Evolutionary conservation across 2,797 vertebrate genomes (phyloP).

Genomic region (Champsocephalus esox): DNA sequence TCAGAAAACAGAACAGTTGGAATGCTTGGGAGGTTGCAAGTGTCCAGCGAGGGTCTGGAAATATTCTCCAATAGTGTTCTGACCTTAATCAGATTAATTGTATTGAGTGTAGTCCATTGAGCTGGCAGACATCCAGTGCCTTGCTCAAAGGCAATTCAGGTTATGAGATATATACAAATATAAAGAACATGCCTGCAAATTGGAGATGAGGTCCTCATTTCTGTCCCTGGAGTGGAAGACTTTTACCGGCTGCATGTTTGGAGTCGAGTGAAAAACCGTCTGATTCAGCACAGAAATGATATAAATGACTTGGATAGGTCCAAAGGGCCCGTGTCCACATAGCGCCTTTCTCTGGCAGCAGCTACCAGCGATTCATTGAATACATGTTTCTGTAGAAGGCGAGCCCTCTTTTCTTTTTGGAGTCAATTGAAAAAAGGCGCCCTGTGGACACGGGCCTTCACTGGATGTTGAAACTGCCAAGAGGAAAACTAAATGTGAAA

Average conservation of each 20-base stretch:
- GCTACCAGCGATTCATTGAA: no score
- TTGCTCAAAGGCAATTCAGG: conserved; percentile 11
- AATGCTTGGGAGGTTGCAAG: not conserved
- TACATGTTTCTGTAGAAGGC: no score
- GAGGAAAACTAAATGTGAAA: not conserved
- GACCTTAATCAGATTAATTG: conserved; percentile 3
- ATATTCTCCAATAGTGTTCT: not conserved
- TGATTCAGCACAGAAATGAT: not conserved
- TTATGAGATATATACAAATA: not conserved
- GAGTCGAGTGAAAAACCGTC: not conserved
- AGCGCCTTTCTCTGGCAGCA: no score
- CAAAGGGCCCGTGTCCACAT: no score
- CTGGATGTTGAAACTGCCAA: no score
- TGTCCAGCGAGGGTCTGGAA: not conserved
- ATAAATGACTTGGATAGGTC: not conserved
- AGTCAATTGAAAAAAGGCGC: no score
- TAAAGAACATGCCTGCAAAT: not conserved
- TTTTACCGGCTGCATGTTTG: not conserved
- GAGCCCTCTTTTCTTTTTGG: no score
- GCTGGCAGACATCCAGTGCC: not conserved
- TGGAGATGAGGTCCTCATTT: not conserved
- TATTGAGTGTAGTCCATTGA: not conserved
- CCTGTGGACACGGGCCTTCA: no score
- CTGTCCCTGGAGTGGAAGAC: not conserved
- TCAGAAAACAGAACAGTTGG: conserved; percentile 27